A percentile compares a stretch with the other conserved stretches of the same genome.
Evolutionary conservation across 2,797 vertebrate genomes (phyloP).

Genomic region (Hephaestus fuliginosus): DNA sequence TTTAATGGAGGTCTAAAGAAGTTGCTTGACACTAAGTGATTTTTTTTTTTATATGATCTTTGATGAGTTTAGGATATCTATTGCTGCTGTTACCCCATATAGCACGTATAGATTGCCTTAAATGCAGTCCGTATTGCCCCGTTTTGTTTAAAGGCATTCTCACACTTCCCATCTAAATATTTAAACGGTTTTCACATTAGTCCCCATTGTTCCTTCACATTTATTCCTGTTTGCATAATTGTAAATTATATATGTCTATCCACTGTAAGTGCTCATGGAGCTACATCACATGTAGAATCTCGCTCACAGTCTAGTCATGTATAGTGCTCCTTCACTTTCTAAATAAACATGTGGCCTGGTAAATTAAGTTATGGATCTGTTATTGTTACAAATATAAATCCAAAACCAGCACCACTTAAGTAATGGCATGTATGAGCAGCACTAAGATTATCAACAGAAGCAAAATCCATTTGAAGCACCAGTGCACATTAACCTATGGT

Average conservation of each 20-base stretch:
- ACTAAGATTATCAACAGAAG: slow-evolving; percentile 7
- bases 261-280: slow-evolving; percentile 1
- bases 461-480: slow-evolving; percentile 9
- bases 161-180: slow-evolving; percentile 39
- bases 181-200: slow-evolving; percentile 30
- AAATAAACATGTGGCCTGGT: slow-evolving; percentile 13
- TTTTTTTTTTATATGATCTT: slow-evolving; percentile 32
- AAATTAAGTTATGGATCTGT: slow-evolving; percentile 14
- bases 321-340: not conserved
- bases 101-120: slow-evolving; percentile 31
- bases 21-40: slow-evolving; percentile 24
- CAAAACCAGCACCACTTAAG: slow-evolving; percentile 2
- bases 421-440: not conserved
- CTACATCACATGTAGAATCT: not conserved
- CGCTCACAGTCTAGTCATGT: not conserved
- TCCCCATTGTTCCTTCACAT: slow-evolving; percentile 13
- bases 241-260: slow-evolving; percentile 19
- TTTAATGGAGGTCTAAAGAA: slow-evolving; percentile 40
- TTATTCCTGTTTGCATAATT: slow-evolving; percentile 30
- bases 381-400: slow-evolving; percentile 11
- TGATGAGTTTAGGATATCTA: slow-evolving; percentile 33
- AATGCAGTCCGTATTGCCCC: slow-evolving; percentile 38
- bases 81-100: slow-evolving; percentile 30
- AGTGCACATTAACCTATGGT: slow-evolving; percentile 3
- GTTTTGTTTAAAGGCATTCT: slow-evolving; percentile 28